A percentile compares a stretch with the other conserved stretches of the same genome.
phyloP scores from a whole-genome alignment of 1,140 invertebrate species.

The Ceratina calcarata region DNA sequence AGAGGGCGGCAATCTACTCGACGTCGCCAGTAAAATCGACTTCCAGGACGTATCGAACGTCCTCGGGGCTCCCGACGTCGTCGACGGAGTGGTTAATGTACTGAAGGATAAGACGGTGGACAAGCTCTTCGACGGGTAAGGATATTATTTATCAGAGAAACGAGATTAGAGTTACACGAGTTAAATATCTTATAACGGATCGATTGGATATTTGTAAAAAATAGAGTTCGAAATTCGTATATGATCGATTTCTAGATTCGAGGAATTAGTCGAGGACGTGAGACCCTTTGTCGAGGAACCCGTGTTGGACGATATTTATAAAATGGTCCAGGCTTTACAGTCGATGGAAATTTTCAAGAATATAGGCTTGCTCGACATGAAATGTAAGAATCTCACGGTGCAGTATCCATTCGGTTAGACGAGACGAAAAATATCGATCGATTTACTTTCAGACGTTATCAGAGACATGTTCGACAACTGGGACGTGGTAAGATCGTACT shows the following conservation, averaged over 20 bases:
- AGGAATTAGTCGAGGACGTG: constrained; percentile 71
- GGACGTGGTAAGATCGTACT: constrained; percentile 69
- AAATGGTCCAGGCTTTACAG: constrained; percentile 73
- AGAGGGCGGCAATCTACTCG: constrained; percentile 72
- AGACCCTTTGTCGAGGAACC: constrained; percentile 64
- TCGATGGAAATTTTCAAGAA: constrained; percentile 78
- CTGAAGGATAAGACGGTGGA: constrained; percentile 78
- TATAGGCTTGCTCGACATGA: constrained; percentile 71
- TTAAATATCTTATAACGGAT: background rate
- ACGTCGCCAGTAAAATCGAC: constrained; percentile 75
- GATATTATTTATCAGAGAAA: background rate
- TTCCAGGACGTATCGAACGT: constrained; percentile 71
- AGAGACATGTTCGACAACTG: constrained; percentile 76
- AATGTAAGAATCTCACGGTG: constrained; percentile 57
- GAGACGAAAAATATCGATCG: background rate
- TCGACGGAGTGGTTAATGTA: constrained; percentile 72
- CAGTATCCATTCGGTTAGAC: background rate
- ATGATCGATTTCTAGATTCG: constrained; percentile 56
- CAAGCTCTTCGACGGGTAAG: constrained; percentile 78
- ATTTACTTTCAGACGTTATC: constrained; percentile 64
- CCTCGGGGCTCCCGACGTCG: constrained; percentile 70
- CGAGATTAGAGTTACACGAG: background rate
- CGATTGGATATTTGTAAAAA: background rate
- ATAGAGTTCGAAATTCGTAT: background rate
- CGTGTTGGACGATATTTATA: constrained; percentile 74